phyloP scores from a whole-genome alignment of 2,888 invertebrate species.

The Mayetiola destructor region DNA sequence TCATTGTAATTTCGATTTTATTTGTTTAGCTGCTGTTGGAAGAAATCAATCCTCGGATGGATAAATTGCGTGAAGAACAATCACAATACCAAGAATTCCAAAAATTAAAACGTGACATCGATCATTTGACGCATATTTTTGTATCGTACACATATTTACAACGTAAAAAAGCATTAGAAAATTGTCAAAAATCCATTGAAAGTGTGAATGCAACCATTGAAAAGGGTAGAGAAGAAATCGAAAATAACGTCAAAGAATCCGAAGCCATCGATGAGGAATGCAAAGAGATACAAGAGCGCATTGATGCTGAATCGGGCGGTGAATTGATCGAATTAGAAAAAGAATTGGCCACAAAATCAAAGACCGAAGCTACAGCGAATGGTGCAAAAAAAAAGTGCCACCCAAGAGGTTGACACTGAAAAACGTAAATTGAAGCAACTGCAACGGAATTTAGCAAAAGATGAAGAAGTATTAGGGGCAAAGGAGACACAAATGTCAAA shows the following conservation, averaged over 20 bases:
- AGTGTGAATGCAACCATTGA: constrained; percentile 42
- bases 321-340: constrained; percentile 48
- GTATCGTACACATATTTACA: constrained; percentile 36
- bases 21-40: constrained; percentile 50
- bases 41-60: constrained; percentile 80
- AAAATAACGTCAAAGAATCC: constrained; percentile 39
- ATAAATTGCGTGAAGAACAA: constrained; percentile 72
- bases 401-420: constrained; percentile 47
- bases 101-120: constrained; percentile 68
- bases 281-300: constrained; percentile 44
- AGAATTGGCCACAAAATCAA: constrained; percentile 47
- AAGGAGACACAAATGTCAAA: constrained; percentile 48
- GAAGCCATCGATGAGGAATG: constrained; percentile 43
- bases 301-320: constrained; percentile 53
- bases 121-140: constrained; percentile 56
- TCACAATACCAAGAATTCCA: constrained; percentile 76
- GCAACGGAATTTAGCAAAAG: constrained; percentile 50
- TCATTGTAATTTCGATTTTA: neutral
- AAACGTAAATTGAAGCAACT: constrained; percentile 52
- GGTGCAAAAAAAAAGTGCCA: constrained; percentile 49
- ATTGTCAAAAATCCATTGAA: constrained; percentile 39
- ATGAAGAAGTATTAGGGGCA: constrained; percentile 43
- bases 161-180: constrained; percentile 35
- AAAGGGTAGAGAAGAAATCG: constrained; percentile 42
- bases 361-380: constrained; percentile 48